Conservation (phyloP, 2,888 invertebrate species). For the Globia sparganii region DNA sequence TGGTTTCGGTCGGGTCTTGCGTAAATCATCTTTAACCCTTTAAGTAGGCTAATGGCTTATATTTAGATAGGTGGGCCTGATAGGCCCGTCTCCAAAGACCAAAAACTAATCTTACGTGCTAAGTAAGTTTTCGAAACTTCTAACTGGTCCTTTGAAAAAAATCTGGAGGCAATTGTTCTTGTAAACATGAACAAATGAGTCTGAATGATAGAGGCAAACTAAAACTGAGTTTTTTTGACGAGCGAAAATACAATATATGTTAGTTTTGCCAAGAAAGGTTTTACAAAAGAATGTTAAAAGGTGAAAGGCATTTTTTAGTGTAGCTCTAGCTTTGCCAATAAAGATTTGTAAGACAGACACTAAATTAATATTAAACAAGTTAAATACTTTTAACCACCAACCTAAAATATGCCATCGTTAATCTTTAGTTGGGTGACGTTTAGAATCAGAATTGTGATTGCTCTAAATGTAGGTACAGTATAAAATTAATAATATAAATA, state of each 20-base stretch:
- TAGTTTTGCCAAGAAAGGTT: not conserved
- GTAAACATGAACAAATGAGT: not conserved
- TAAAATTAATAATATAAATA: too few relatives aligned
- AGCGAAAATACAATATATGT: not conserved
- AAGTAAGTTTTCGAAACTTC: slow-evolving; percentile 1
- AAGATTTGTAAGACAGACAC: not conserved
- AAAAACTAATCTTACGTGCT: slow-evolving; percentile 2
- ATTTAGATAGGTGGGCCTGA: slow-evolving; percentile 32
- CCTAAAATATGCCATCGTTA: not conserved
- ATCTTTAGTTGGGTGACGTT: not conserved
- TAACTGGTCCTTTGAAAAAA: not conserved
- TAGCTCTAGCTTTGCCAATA: not conserved
- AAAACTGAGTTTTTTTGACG: not conserved
- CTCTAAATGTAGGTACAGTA: too few relatives aligned
- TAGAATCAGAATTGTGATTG: too few relatives aligned
- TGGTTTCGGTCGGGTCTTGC: slow-evolving; percentile 31
- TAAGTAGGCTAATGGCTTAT: slow-evolving; percentile 23
- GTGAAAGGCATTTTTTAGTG: not conserved
- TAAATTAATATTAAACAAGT: not conserved
- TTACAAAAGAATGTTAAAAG: not conserved
- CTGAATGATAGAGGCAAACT: not conserved
- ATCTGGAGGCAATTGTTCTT: not conserved
- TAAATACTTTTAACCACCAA: too few relatives aligned
- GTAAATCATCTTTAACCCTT: slow-evolving; percentile 42
- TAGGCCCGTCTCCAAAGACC: not conserved